Evolutionary conservation across 2,888 invertebrate species (phyloP), one percentile per base, ranked within the genome.

Genomic region (Pristionchus fissidentatus): DNA sequence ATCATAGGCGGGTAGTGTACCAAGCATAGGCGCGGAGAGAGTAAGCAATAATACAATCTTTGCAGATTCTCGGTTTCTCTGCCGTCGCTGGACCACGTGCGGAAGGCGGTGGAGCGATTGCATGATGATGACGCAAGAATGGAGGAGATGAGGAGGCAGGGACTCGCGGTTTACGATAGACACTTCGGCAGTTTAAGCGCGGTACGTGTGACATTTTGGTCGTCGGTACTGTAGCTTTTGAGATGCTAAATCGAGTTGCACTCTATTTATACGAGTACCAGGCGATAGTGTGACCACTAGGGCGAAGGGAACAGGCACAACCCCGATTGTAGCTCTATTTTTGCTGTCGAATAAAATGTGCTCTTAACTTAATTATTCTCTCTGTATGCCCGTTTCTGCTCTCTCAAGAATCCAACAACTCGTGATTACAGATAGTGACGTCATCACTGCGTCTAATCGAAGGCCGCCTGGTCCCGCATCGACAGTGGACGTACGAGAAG

Each of bases 391-490:
- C 4, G 22, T 4, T 29, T 38, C 15, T 38, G 1, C 5, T 66
- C 3, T 5, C 26, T 26, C 7, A 57, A 57, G 1, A 8, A 10
- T 10, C 26, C 22, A 57, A 8, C 3, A 26, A n/a, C 57, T 57
- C 57, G 26, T 57, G 7, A 22, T 57, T 57, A 0, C 41, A 79
- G 79, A 79, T 79, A 38, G 60, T 60, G 57, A 57, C 43, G 7
- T 41, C 79, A 7, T 55, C 79, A n/a, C 79, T 79, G 2, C 57
- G 43, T 55, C 38, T 79, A 7, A 60, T 79, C 79, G 79, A 79
- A 43, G 43, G 79, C 26, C 79, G 79, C 32, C 55, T 79, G 26
- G 41, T 79, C 26, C 79, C 55, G 41, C 79, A 79, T 55, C 55
- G 57, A 41, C 57, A 55, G 19, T 57, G 79, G 60, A n/a, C 57